Base-by-base conservation (phyloP, 2,888 invertebrate genomes). In the Nebria salina region DNA sequence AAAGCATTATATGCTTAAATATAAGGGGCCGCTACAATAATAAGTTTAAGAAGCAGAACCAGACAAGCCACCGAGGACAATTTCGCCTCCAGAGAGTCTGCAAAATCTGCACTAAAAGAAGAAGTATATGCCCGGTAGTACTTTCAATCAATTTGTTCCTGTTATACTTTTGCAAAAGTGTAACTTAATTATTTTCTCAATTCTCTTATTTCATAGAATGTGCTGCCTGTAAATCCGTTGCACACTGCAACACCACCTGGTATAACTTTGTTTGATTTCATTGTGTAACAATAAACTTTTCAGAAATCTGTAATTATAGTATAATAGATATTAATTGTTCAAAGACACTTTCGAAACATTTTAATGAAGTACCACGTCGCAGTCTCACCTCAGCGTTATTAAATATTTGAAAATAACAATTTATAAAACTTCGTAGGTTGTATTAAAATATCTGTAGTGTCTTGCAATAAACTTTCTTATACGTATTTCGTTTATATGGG, bases 81-180 rank as follows among this genome's bases (percentile, higher is more conserved):
- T 34, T 34, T 34, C 5, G 2, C 34, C 34, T 34, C 2, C 34
- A 34, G 34, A 34, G 34, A 34, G 34, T 1, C 34, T 34, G 34
- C 34, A 34, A 34, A 34, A 34, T 20, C 26, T 11, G 70, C 26
- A 70, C 26, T 26, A 34, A 26, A 68, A 2, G 26, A 15, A 15
- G 64, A 7, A 42, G 41, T 72, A 68, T 72, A 77, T 74, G 78
- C 78, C 65, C 68, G 26, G 54, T 66, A 68, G 75, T 43, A 68
- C 74, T 78, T 79, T 79, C 75, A 79, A 79, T 79, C 79, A 79
- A 79, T 79, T 79, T 75, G 43, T 65, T 54, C 75, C 75, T 41
- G 72, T 78, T 78, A 78, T 72, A 77, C 72, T 77, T 77, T 64
- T 68, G 54, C 74, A 75, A 79, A 79, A 75, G 74, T 68, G 74